These are phyloP conservation scores for Gavialis gangeticus DNA, from an alignment of 2,113 vertebrate genomes.

Conservation along the genomic window DNA sequence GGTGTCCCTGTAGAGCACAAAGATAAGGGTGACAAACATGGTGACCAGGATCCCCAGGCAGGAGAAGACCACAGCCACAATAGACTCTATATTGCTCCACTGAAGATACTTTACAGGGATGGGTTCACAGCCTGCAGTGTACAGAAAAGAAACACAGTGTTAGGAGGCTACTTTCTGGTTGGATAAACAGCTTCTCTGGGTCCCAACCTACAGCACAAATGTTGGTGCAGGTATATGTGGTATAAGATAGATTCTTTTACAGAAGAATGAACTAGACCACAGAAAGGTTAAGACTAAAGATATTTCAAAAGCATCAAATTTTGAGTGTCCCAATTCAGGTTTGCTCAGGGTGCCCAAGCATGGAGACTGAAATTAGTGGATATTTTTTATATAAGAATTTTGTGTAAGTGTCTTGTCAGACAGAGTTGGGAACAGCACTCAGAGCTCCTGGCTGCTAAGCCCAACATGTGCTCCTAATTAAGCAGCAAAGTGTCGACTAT, in stretches of 20 bases:
- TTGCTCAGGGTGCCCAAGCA: background rate
- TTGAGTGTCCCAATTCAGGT: background rate
- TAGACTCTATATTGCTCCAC: slow-evolving; percentile 96
- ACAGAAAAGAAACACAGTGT: slow-evolving; percentile 61
- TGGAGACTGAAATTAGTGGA: background rate
- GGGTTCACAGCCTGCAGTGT: slow-evolving; percentile 87
- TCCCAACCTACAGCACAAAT: background rate
- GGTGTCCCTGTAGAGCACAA: slow-evolving; percentile 97
- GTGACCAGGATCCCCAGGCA: slow-evolving; percentile 96
- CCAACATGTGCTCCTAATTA: background rate
- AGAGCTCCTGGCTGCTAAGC: background rate
- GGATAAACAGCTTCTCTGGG: background rate
- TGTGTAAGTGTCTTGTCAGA: background rate
- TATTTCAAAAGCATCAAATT: background rate
- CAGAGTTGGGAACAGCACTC: background rate
- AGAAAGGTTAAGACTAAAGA: background rate
- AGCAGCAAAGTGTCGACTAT: background rate
- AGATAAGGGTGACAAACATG: slow-evolving; percentile 97
- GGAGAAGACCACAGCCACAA: slow-evolving; percentile 96
- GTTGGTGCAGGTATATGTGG: background rate
- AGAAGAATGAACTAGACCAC: background rate
- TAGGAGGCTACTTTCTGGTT: slow-evolving; percentile 1
- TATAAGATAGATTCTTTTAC: background rate
- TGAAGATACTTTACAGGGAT: slow-evolving; percentile 92
- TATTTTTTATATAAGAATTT: background rate